Evolutionary conservation across 1,140 invertebrate species (phyloP).

Genomic region (Drosophila hydei): DNA sequence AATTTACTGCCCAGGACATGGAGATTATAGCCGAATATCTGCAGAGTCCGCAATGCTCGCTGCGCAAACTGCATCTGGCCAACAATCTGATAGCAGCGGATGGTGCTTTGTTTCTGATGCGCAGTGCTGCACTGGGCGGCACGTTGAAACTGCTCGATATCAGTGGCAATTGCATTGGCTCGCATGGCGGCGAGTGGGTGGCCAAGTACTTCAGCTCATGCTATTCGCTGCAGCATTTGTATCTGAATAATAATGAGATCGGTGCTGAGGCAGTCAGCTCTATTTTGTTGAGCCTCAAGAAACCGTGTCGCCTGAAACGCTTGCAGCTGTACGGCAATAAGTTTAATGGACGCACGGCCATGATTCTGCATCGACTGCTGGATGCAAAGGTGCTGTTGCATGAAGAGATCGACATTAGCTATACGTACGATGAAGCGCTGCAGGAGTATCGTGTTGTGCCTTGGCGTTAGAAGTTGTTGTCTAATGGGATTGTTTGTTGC

Average conservation of each 20-base stretch:
- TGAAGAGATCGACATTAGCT: slow-evolving; percentile 59
- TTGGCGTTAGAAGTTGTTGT: slow-evolving; percentile 32
- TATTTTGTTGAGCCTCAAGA: slow-evolving; percentile 63
- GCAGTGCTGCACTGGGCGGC: slow-evolving; percentile 32
- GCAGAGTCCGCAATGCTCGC: not conserved
- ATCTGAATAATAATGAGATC: slow-evolving; percentile 62
- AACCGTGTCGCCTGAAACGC: slow-evolving; percentile 44
- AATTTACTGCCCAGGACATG: slow-evolving; percentile 68
- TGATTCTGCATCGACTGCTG: slow-evolving; percentile 63
- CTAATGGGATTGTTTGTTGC: not conserved
- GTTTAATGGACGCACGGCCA: slow-evolving; percentile 50
- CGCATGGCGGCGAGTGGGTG: slow-evolving; percentile 66
- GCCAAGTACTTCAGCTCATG: slow-evolving; percentile 55
- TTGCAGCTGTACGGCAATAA: slow-evolving; percentile 61
- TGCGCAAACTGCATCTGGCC: slow-evolving; percentile 51
- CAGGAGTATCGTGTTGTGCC: slow-evolving; percentile 64
- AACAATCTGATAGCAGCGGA: slow-evolving; percentile 61
- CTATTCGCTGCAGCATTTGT: slow-evolving; percentile 45
- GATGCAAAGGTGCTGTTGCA: slow-evolving; percentile 55
- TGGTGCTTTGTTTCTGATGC: slow-evolving; percentile 58
- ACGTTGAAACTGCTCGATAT: slow-evolving; percentile 57
- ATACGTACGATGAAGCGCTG: slow-evolving; percentile 52
- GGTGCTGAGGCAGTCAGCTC: slow-evolving; percentile 33
- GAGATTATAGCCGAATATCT: slow-evolving; percentile 64
- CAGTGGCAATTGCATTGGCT: slow-evolving; percentile 59